Percentiles rank a stretch among this genome's conserved stretches.
Conservation (phyloP, 2,888 invertebrate genomes). For the Cheilosia impressa region DNA sequence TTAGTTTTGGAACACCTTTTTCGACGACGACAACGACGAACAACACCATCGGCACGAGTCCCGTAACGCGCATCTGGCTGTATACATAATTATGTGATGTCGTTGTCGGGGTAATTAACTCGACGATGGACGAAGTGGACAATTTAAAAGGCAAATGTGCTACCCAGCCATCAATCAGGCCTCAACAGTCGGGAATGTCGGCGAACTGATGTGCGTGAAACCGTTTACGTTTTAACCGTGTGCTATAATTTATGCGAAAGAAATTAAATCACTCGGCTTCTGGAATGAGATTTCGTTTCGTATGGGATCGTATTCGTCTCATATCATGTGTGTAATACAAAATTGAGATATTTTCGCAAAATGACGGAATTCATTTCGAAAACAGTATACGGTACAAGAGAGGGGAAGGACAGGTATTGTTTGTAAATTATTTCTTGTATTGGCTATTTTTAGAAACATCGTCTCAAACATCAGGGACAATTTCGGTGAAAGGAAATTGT, state of each 20-base stretch:
- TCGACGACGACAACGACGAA: neutral
- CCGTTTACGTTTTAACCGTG: conserved; percentile 26
- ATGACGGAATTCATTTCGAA: neutral
- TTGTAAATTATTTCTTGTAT: no score
- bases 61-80: conserved; percentile 1
- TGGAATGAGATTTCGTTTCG: neutral
- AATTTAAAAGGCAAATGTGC: conserved; percentile 62
- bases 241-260: conserved; percentile 27
- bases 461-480: no score
- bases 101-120: conserved; percentile 59
- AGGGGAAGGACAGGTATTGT: neutral
- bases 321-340: neutral
- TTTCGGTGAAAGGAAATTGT: no score
- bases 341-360: conserved; percentile 49
- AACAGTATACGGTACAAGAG: neutral
- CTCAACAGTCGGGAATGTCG: conserved; percentile 30
- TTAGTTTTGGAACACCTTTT: conserved; percentile 38
- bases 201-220: conserved; percentile 25
- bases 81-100: conserved; percentile 37
- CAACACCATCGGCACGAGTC: conserved; percentile 10
- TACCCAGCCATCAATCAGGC: conserved; percentile 48
- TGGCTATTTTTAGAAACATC: no score
- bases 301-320: neutral
- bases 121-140: conserved; percentile 48
- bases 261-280: conserved; percentile 6